A percentile compares a stretch with the other conserved stretches of the same genome.
Evolutionary conservation across 2,113 vertebrate genomes (phyloP).

Genomic region (Conger conger): DNA sequence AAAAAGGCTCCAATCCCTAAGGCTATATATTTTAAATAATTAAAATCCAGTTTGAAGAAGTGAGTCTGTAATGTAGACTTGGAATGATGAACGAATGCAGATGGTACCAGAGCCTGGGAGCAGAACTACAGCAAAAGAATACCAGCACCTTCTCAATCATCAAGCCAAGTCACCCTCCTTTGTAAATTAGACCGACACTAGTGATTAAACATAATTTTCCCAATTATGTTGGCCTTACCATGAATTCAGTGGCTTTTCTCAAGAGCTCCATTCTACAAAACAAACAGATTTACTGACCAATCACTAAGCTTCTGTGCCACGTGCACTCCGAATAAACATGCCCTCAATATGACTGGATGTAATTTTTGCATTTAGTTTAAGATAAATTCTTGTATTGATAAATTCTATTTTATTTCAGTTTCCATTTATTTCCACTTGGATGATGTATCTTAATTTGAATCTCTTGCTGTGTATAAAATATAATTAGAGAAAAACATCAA

Average conservation of each 20-base stretch:
- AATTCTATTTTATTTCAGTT: background rate
- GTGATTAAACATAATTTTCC: background rate
- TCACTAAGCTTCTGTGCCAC: too few species aligned
- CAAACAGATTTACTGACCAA: background rate
- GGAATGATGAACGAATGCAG: background rate
- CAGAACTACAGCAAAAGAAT: background rate
- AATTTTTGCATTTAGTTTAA: background rate
- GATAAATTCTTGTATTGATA: background rate
- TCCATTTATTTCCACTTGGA: background rate
- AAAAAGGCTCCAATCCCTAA: too few species aligned
- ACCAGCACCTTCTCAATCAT: background rate
- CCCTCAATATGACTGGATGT: background rate
- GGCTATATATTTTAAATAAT: background rate
- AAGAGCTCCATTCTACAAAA: background rate
- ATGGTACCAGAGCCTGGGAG: background rate
- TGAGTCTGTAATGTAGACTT: background rate
- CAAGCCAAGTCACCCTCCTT: background rate
- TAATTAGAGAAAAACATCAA: background rate
- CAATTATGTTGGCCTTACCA: background rate
- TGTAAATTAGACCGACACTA: background rate
- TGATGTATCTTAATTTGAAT: background rate
- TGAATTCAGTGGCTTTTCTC: background rate
- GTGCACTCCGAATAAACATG: background rate
- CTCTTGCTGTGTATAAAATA: background rate
- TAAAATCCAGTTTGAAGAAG: background rate